A percentile compares a stretch with the other conserved stretches of the same genome.
These are phyloP conservation scores for Seriola dumerili DNA, from an alignment of 2,113 vertebrate genomes.

Conservation along the genomic window DNA sequence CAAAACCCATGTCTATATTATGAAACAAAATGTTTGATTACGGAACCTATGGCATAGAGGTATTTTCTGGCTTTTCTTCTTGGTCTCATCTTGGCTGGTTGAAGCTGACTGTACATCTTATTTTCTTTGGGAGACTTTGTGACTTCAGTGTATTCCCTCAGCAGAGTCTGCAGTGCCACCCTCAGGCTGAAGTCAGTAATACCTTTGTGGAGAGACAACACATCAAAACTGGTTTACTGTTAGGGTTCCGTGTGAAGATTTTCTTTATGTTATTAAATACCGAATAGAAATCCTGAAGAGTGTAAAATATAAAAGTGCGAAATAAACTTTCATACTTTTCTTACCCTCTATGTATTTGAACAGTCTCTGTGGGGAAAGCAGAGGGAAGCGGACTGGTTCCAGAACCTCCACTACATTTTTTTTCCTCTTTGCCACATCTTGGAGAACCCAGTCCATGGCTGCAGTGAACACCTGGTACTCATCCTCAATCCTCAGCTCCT, in stretches of 20 bases:
- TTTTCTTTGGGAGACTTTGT: slow-evolving; percentile 93
- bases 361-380: slow-evolving; percentile 93
- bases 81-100: slow-evolving; percentile 92
- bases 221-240: background rate
- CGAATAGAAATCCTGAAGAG: background rate
- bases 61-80: slow-evolving; percentile 98
- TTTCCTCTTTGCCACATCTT: slow-evolving; percentile 91
- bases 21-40: background rate
- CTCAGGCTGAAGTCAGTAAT: slow-evolving; percentile 96
- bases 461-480: slow-evolving; percentile 96
- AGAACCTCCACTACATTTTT: slow-evolving; percentile 94
- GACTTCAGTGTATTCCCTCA: slow-evolving; percentile 96
- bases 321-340: background rate
- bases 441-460: slow-evolving; percentile 95
- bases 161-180: slow-evolving; percentile 96
- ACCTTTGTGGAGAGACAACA: slow-evolving; percentile 78
- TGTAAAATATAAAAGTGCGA: background rate
- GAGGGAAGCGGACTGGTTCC: slow-evolving; percentile 93
- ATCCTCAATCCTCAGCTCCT: slow-evolving; percentile 96
- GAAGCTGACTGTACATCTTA: slow-evolving; percentile 91
- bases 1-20: background rate
- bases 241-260: background rate
- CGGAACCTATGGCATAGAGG: slow-evolving; percentile 95
- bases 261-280: background rate
- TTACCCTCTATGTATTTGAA: slow-evolving; percentile 97